Evolutionary conservation across 35 echinoderm and acorn worm genomes (phyloP).

Genomic region (Heliocidaris erythrogramma): DNA sequence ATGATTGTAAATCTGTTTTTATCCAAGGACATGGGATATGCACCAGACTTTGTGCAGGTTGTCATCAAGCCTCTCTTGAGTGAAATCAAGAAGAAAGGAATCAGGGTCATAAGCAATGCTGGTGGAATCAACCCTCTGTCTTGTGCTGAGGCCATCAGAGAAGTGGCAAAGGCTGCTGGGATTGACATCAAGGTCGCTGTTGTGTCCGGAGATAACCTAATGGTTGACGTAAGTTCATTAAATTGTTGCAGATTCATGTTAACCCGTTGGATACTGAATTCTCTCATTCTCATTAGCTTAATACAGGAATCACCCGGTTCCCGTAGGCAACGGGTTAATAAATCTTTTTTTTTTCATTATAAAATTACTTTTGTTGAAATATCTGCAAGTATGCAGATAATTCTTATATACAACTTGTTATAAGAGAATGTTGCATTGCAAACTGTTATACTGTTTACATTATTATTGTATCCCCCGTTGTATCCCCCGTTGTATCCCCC

Average conservation of each 20-base stretch:
- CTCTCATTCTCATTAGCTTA: no score
- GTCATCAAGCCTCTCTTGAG: constrained; percentile 75
- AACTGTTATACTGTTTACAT: no score
- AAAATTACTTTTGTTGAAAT: no score
- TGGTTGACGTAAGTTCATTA: constrained; percentile 61
- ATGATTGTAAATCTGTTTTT: not conserved
- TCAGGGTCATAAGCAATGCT: constrained; percentile 92
- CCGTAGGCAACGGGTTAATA: no score
- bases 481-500: no score
- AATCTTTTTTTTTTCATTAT: no score
- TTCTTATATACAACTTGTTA: no score
- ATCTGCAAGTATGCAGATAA: no score
- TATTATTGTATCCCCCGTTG: no score
- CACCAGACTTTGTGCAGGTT: constrained; percentile 88
- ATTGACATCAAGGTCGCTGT: constrained; percentile 90
- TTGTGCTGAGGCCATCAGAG: constrained; percentile 73
- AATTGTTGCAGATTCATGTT: not conserved
- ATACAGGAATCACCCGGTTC: no score
- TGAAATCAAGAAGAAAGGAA: constrained; percentile 90
- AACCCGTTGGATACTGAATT: no score
- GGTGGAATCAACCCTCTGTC: constrained; percentile 90
- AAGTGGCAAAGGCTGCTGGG: constrained; percentile 88
- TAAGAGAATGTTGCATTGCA: no score
- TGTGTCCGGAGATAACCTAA: constrained; percentile 90
- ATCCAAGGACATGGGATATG: constrained; percentile 85